Percentiles rank a stretch among this genome's conserved stretches.
Conservation (phyloP, 2,113 vertebrate species). For the Sander lucioperca region DNA sequence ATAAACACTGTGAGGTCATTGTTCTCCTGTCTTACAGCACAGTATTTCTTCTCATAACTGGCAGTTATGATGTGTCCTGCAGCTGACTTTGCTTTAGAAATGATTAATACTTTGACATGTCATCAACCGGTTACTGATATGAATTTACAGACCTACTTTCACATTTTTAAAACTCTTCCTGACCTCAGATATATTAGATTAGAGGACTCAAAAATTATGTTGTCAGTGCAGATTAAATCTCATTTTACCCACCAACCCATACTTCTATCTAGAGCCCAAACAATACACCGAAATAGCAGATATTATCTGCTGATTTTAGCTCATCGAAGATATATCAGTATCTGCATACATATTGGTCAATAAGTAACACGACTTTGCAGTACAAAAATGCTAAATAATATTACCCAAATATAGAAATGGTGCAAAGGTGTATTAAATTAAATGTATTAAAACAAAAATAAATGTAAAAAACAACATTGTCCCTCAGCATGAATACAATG, state of each 20-base stretch:
- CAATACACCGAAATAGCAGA: too few relatives aligned
- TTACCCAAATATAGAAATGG: not conserved
- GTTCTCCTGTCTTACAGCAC: conserved; percentile 14
- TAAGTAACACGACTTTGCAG: not conserved
- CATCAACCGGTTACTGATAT: not conserved
- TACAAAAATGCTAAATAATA: not conserved
- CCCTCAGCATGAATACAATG: not conserved
- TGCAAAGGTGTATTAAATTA: not conserved
- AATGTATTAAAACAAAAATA: not conserved
- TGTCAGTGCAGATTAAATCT: not conserved
- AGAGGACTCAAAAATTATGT: not conserved
- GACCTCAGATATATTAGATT: not conserved
- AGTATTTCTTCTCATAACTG: not conserved
- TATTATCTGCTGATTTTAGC: not conserved
- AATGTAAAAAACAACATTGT: not conserved
- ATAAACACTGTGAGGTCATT: conserved; percentile 49
- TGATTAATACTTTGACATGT: not conserved
- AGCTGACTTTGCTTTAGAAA: conserved; percentile 18
- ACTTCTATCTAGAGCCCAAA: not conserved
- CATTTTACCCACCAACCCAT: not conserved
- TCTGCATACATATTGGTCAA: not conserved
- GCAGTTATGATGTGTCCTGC: not conserved
- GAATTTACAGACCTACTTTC: not conserved
- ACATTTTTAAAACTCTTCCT: not conserved
- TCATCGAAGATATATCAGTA: too few relatives aligned